Evolutionary conservation across 2,113 vertebrate species (phyloP).

Genomic region (Plectropomus leopardus): DNA sequence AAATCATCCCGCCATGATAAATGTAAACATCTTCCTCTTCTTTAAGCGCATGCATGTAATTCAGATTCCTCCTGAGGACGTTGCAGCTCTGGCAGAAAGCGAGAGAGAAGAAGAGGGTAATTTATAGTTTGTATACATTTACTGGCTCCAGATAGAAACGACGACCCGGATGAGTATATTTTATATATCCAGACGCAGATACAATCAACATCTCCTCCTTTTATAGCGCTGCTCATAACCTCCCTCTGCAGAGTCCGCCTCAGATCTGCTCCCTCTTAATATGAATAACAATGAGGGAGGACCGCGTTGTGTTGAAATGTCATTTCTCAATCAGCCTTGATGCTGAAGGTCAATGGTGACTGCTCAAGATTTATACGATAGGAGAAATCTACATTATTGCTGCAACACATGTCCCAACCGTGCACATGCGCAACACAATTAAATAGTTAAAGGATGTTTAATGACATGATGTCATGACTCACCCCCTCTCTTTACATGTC

Average conservation of each 20-base stretch:
- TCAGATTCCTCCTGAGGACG: slow-evolving; percentile 67
- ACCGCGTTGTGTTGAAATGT: slow-evolving; percentile 30
- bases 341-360: slow-evolving; percentile 23
- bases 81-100: slow-evolving; percentile 75
- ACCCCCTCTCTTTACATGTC: slow-evolving; percentile 52
- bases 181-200: slow-evolving; percentile 82
- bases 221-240: slow-evolving; percentile 80
- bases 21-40: slow-evolving; percentile 67
- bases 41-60: slow-evolving; percentile 62
- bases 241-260: slow-evolving; percentile 6
- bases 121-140: slow-evolving; percentile 95
- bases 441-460: slow-evolving; percentile 42
- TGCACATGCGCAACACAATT: slow-evolving; percentile 17
- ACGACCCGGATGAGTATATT: slow-evolving; percentile 86
- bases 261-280: slow-evolving; percentile 1
- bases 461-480: slow-evolving; percentile 50
- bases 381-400: background rate
- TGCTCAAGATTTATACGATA: background rate
- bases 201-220: slow-evolving; percentile 82
- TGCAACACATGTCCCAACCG: background rate
- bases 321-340: slow-evolving; percentile 39
- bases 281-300: slow-evolving; percentile 15
- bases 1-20: slow-evolving; percentile 80
- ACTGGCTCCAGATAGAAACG: slow-evolving; percentile 92
- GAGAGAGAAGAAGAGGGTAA: slow-evolving; percentile 74